phyloP scores from a whole-genome alignment of 2,113 vertebrate species.

The Oceanodroma tethys region DNA sequence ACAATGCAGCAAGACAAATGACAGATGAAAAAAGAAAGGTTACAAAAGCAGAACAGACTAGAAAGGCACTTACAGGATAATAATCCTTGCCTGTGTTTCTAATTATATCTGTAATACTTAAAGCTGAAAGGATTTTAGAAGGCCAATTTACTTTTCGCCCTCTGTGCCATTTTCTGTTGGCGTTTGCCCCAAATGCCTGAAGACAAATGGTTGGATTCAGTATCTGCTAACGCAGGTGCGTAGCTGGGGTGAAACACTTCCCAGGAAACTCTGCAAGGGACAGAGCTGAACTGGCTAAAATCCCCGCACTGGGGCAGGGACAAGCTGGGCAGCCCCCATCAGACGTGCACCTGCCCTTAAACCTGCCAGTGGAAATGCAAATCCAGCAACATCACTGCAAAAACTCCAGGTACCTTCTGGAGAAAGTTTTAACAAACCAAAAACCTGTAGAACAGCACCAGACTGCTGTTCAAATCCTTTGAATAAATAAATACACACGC shows the following conservation, averaged over 20 bases:
- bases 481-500: background rate
- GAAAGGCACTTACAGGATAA: slow-evolving; percentile 44
- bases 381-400: background rate
- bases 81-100: slow-evolving; percentile 33
- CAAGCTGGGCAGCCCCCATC: background rate
- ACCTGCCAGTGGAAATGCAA: background rate
- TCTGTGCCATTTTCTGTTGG: slow-evolving; percentile 4
- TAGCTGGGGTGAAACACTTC: background rate
- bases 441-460: background rate
- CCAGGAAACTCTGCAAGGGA: background rate
- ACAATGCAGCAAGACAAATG: background rate
- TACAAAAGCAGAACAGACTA: slow-evolving; percentile 47
- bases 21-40: slow-evolving; percentile 21
- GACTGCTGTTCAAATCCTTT: background rate
- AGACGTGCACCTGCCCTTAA: background rate
- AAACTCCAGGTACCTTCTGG: background rate
- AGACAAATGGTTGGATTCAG: background rate
- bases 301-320: background rate
- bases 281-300: background rate
- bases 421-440: background rate
- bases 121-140: slow-evolving; percentile 33
- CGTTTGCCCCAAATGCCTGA: background rate
- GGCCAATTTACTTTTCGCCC: slow-evolving; percentile 15
- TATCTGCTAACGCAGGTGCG: rapidly evolving
- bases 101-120: slow-evolving; percentile 55